Conservation (phyloP, 1,140 invertebrate genomes). For the Saccostrea glomerata region DNA sequence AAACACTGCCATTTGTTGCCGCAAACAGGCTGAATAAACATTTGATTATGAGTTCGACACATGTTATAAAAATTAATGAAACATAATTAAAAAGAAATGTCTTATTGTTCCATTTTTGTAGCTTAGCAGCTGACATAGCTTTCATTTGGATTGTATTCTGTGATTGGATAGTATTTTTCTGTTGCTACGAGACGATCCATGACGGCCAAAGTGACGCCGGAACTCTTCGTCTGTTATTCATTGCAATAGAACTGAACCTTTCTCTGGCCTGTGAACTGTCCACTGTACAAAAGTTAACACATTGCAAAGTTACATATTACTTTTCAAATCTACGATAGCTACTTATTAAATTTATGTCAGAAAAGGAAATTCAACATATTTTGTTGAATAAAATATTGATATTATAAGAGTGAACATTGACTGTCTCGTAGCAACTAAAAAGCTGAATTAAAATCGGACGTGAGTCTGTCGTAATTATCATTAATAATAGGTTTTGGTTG, state of each 20-base stretch:
- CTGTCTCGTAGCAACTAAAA: conserved; percentile 32
- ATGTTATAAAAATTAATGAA: background rate
- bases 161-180: background rate
- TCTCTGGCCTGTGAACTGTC: conserved; percentile 19
- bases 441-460: background rate
- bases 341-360: too few relatives aligned
- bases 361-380: too few relatives aligned
- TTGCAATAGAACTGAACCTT: conserved; percentile 24
- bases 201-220: conserved; percentile 22
- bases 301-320: conserved; percentile 12
- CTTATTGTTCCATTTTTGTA: background rate
- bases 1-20: background rate
- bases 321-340: background rate
- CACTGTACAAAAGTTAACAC: conserved; percentile 35
- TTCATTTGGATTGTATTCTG: conserved; percentile 4
- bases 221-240: conserved; percentile 34
- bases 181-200: conserved; percentile 34
- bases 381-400: background rate
- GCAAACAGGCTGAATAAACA: background rate
- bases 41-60: background rate
- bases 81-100: background rate
- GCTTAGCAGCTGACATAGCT: conserved; percentile 6
- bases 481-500: conserved; percentile 5
- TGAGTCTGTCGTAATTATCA: background rate
- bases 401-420: background rate